A percentile compares a stretch with the other conserved stretches of the same genome.
Conservation (phyloP, 2,888 invertebrate genomes). For the Mycalesis mineus region DNA sequence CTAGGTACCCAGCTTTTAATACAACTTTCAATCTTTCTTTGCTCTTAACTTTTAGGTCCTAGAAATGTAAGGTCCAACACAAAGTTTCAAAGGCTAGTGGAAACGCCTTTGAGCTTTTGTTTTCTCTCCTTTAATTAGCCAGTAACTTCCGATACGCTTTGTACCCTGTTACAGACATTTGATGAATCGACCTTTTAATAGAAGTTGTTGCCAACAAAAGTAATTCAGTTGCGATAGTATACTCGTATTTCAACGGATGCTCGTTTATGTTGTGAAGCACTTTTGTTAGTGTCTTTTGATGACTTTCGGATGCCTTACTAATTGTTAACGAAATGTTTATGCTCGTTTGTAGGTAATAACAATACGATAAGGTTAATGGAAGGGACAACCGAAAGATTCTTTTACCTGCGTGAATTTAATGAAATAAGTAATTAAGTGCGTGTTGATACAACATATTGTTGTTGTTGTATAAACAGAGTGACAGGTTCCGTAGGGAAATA, state of each 20-base stretch:
- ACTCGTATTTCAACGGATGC: conserved; percentile 27
- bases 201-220: not conserved
- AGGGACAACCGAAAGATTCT: not conserved
- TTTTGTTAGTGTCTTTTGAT: conserved; percentile 36
- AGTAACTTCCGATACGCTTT: not conserved
- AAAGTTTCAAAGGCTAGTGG: not conserved
- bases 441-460: not conserved
- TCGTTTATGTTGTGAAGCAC: conserved; percentile 30
- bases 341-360: conserved; percentile 1
- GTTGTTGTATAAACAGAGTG: too few species aligned
- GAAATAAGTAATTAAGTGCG: not conserved
- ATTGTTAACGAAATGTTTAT: conserved; percentile 32
- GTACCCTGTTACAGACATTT: not conserved
- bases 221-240: not conserved
- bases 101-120: conserved; percentile 2
- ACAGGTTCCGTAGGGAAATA: too few species aligned
- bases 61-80: not conserved
- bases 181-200: not conserved
- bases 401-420: not conserved
- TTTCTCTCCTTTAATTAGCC: conserved; percentile 2
- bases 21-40: not conserved
- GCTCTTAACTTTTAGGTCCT: not conserved
- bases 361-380: conserved; percentile 4
- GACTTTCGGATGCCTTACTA: conserved; percentile 37
- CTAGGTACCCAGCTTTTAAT: too few species aligned